Evolutionary conservation across 2,113 vertebrate species (phyloP), one percentile per base, ranked within the genome.

Genomic region (Nibea coibor): DNA sequence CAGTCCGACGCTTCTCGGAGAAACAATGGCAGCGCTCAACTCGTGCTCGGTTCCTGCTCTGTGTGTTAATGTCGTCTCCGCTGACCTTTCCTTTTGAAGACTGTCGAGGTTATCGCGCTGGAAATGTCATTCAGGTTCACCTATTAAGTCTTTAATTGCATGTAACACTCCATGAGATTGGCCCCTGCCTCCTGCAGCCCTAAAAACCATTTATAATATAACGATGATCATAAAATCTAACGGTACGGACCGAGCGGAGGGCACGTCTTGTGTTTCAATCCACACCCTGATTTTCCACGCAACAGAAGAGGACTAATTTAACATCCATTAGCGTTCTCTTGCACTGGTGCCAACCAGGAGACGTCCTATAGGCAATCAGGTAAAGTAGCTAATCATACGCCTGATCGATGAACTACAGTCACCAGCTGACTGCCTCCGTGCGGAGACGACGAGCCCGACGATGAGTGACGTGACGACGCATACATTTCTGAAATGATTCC

Each of bases 191-290:
- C 42, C 61, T 47, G 3, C 28, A 0, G 56, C 57, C 71, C 67
- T 61, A 39, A 72, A 78, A 69, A 68, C 20, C 72, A 75, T 82
- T 65, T 51, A 43, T 48, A 72, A 67, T 69, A 11, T 73, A 76
- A 82, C 75, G 77, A 77, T 88, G 77, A 71, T 73, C 72, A 42
- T 79, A 45, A 75, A 72, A 67, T 10, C 50, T 74, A 63, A 83
- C 61, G 20, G 45, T 24, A 1, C 45, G 59, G 66, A 57, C 58
- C 24, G 43, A 45, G 51, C 0, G 2, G n/a, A 63, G 39, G 53
- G 43, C 61, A 54, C 68, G 62, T 57, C 53, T 56, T 66, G 58
- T 39, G 71, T 75, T 72, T 81, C 72, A 56, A 24, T 53, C 67
- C 35, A 61, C 72, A 61, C 59, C 24, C 78, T 31, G 62, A 22